Base-by-base conservation (phyloP, 2,113 vertebrate genomes). In the Sapayoa aenigma region DNA sequence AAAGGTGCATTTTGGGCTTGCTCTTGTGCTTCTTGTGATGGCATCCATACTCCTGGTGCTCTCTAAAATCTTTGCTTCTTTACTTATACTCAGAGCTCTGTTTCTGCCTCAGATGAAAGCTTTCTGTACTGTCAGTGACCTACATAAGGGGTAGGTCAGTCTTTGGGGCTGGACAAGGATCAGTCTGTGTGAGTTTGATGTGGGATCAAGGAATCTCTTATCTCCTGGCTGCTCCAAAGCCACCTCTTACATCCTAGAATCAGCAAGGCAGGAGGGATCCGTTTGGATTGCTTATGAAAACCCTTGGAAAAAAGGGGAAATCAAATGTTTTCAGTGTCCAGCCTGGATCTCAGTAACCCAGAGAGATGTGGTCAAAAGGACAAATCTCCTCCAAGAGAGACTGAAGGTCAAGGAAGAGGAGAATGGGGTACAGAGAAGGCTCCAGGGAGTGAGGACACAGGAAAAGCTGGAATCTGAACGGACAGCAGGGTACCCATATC, bases 121-220 rank as follows among this genome's bases (percentile, higher is more conserved):
- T 95, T 44, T 97, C 94, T 0, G 72, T 87, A 0, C 96, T 97
- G 44, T 65, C 92, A 22, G 98, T 97, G 84, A 98, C 98, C 0
- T 97, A 96, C 67, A 11, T 97, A 97, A 98, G 0, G 98, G 98
- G 59, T 98, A 99, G 5, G 96, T 98, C 87, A 98, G 98, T 89
- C 97, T 98, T 62, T 90, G 96, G 3, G 97, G 96, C 21, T 93
- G 87, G 49, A 33, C 65, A 23, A 88, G 77, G 73, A 99, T 97
- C 98, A 98, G 89, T 98, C 97, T 10, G 98, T 98, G 67, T 25
- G 96, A 97, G 94, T 97, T 91, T 96, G 28, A 96, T 93, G 28
- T 97, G 96, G 6, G 87, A 52, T 14, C 94, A 95, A 18, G 97
- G 96, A 35, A 96, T 15, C 21, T 24, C 11, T 39, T 49, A 52